Percentiles rank a stretch among this genome's conserved stretches.
phyloP scores from a whole-genome alignment of 2,888 invertebrate species.

The Operophtera brumata region DNA sequence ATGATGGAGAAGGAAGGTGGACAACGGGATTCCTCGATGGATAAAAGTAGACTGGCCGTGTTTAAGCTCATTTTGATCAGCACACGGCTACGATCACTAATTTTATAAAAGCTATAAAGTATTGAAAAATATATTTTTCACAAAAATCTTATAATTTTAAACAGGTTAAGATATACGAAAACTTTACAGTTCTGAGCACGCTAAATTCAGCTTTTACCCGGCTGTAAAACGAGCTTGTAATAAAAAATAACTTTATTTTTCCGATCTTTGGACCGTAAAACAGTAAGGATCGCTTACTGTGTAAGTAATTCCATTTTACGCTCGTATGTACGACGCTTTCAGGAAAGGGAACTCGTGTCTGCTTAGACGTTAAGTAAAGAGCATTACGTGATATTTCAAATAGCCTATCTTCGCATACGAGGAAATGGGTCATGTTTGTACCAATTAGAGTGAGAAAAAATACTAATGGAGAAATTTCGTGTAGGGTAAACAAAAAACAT shows the following conservation, averaged over 20 bases:
- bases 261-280: conserved; percentile 64
- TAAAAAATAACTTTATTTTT: conserved; percentile 69
- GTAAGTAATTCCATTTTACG: conserved; percentile 65
- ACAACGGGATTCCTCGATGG: no score
- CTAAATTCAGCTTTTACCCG: conserved; percentile 60
- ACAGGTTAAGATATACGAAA: neutral
- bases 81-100: no score
- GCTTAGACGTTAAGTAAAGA: conserved; percentile 9
- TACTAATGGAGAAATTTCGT: neutral
- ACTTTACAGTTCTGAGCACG: conserved; percentile 47
- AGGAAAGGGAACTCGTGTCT: conserved; percentile 47
- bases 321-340: conserved; percentile 49
- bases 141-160: no score
- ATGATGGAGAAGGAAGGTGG: no score
- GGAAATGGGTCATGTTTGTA: neutral
- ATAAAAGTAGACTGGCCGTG: no score
- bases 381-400: conserved; percentile 44
- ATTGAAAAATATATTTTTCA: no score
- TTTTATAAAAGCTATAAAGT: no score
- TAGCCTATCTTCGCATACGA: conserved; percentile 29
- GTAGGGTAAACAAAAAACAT: neutral
- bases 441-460: no score
- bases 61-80: no score
- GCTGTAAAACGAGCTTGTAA: conserved; percentile 48
- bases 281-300: conserved; percentile 61